phyloP scores from a whole-genome alignment of 2,113 vertebrate species.

The Leptobrachium ailaonicum region DNA sequence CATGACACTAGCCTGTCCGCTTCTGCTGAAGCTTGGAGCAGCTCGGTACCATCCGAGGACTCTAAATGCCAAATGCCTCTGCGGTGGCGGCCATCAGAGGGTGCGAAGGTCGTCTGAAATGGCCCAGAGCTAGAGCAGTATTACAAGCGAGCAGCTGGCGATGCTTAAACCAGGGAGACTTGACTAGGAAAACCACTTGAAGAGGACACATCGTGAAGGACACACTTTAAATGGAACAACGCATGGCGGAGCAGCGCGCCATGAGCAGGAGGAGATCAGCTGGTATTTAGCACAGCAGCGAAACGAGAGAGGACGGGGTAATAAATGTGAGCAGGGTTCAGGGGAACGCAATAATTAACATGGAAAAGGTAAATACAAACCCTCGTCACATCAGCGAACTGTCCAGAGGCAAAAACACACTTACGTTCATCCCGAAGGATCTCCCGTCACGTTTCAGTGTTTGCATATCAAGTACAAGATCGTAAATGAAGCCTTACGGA shows the following conservation, averaged over 20 bases:
- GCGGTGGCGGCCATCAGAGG: conserved; percentile 19
- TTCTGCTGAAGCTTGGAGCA: not conserved
- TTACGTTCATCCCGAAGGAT: too few relatives aligned
- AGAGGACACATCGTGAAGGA: conserved; percentile 15
- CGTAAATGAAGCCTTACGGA: too few relatives aligned
- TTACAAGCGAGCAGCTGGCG: conserved; percentile 27
- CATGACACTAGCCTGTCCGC: conserved; percentile 14
- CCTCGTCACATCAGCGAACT: too few relatives aligned
- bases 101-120: conserved; percentile 18
- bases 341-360: too few relatives aligned
- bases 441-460: too few relatives aligned
- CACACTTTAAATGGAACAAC: conserved; percentile 5
- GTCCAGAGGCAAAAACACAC: too few relatives aligned
- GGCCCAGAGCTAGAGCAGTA: conserved; percentile 15
- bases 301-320: not conserved
- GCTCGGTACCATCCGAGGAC: not conserved
- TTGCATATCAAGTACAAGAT: too few relatives aligned
- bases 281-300: not conserved
- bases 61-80: conserved; percentile 21
- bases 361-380: too few relatives aligned
- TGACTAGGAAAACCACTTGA: conserved; percentile 8
- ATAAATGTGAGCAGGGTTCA: too few relatives aligned
- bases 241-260: not conserved
- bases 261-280: not conserved
- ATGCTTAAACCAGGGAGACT: not conserved